These are phyloP conservation scores for Parasteatoda lunata DNA, from an alignment of 2,888 invertebrate genomes.

Conservation along the genomic window DNA sequence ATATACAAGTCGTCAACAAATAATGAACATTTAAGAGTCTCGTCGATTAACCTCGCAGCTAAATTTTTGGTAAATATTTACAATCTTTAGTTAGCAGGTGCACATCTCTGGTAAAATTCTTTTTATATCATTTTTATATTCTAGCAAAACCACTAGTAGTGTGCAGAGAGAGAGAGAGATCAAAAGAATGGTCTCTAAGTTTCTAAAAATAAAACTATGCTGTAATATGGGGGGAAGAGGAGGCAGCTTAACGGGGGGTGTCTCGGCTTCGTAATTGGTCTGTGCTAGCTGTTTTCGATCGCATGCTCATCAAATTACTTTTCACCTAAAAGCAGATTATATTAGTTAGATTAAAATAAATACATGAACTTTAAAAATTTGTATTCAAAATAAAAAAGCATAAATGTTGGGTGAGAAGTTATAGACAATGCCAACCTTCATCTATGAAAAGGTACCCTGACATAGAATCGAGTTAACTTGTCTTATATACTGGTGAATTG, in stretches of 20 bases:
- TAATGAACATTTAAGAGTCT: slow-evolving; percentile 23
- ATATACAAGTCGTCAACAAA: slow-evolving; percentile 32
- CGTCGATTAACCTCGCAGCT: slow-evolving; percentile 13
- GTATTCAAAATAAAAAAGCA: too few relatives aligned
- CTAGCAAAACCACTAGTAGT: slow-evolving; percentile 53
- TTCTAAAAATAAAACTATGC: slow-evolving; percentile 51
- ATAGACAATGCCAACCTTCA: too few relatives aligned
- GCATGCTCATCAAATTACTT: slow-evolving; percentile 72
- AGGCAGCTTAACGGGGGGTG: slow-evolving; percentile 37
- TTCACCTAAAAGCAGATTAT: slow-evolving; percentile 72
- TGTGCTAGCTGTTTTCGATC: slow-evolving; percentile 76
- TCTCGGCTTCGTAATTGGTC: slow-evolving; percentile 73
- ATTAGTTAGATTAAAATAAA: not conserved
- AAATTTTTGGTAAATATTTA: slow-evolving; percentile 39
- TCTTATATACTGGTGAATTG: too few relatives aligned
- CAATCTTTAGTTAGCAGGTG: slow-evolving; percentile 28
- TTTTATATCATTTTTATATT: too few relatives aligned
- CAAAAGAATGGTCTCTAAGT: slow-evolving; percentile 58
- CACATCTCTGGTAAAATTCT: slow-evolving; percentile 12
- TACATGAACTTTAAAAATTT: not conserved
- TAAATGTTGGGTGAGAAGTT: too few relatives aligned
- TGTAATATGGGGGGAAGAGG: slow-evolving; percentile 13
- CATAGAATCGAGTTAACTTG: too few relatives aligned
- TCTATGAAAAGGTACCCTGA: too few relatives aligned
- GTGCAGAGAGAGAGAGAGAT: slow-evolving; percentile 60